phyloP scores from a whole-genome alignment of 2,797 vertebrate species.

The Pampus argenteus region DNA sequence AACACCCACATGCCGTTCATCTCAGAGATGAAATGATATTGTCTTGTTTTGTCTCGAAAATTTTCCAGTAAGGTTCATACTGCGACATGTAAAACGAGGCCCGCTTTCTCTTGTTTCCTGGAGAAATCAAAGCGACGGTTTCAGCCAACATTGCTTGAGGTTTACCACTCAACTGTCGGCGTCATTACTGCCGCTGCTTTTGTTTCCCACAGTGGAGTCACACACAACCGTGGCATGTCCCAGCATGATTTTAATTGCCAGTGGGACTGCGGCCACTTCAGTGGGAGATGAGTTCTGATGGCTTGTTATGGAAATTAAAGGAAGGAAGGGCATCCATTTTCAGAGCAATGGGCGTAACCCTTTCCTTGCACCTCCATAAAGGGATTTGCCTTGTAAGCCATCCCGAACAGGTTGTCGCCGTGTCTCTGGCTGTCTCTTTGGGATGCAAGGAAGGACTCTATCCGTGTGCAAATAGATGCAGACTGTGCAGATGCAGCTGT shows the following conservation, averaged over 20 bases:
- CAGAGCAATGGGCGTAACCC: conserved; percentile 71
- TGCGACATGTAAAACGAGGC: conserved; percentile 69
- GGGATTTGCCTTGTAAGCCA: conserved; percentile 57
- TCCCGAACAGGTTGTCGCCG: conserved; percentile 42
- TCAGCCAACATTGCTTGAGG: conserved; percentile 71
- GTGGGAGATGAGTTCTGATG: conserved; percentile 82
- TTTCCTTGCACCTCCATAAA: conserved; percentile 62
- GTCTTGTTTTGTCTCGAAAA: conserved; percentile 69
- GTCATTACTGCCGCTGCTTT: conserved; percentile 74
- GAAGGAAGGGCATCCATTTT: conserved; percentile 68
- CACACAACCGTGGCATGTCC: conserved; percentile 80
- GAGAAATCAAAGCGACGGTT: conserved; percentile 74
- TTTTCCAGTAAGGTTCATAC: conserved; percentile 55
- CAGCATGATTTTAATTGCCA: conserved; percentile 88
- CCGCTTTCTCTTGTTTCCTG: conserved; percentile 60
- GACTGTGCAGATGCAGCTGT: conserved; percentile 39
- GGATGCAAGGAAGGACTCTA: conserved; percentile 35
- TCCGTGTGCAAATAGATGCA: conserved; percentile 55
- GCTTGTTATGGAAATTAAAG: conserved; percentile 86
- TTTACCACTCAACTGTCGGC: conserved; percentile 73
- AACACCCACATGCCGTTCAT: conserved; percentile 28
- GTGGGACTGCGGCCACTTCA: conserved; percentile 83
- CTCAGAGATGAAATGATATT: conserved; percentile 55
- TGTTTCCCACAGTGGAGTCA: conserved; percentile 78
- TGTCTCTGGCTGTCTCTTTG: conserved; percentile 42